Percentiles rank a stretch among this genome's conserved stretches.
Conservation (phyloP, 2,113 vertebrate species). For the Mus musculus region GRCm39 chr8:50297501-50298000, state of each 20-base stretch:
- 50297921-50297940: background rate
- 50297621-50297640: background rate
- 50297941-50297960: background rate
- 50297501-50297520: background rate
- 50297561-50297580: accelerated
- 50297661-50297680: background rate
- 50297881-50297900: accelerated
- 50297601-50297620: background rate
- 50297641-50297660: background rate
- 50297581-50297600: background rate
- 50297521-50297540: background rate
- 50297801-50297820: background rate
- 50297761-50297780: accelerated
- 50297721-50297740: background rate
- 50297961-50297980: background rate
- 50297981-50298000: background rate
- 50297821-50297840: background rate
- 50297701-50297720: accelerated
- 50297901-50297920: accelerated
- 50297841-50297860: background rate
- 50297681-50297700: accelerated
- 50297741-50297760: accelerated
- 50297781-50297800: accelerated
- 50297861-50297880: background rate
- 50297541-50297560: accelerated